Evolutionary conservation across 2,113 vertebrate genomes (phyloP), one percentile per base, ranked within the genome.

Genomic region (Pterocles gutturalis): DNA sequence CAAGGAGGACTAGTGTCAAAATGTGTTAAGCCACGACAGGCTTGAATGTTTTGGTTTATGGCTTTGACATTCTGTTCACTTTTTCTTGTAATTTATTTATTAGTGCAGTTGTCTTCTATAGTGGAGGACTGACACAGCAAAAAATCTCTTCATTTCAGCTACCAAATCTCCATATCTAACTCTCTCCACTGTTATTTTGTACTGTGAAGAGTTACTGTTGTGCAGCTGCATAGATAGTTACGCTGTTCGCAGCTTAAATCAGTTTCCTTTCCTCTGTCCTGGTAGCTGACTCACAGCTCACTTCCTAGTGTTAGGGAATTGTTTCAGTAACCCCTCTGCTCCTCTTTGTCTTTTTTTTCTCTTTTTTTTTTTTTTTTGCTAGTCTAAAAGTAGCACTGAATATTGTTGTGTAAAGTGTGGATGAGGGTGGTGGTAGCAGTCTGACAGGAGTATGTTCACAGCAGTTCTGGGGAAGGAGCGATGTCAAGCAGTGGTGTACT

Each of bases 81-180:
- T 92, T 81, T 72, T 61, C 25, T 7, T 72, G 66, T 48, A 51
- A 57, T 57, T 34, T 85, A 41, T 67, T 70, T 29, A 31, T 38
- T 22, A 17, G 28, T 24, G 15, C 49, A 9, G 31, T 60, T 85
- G 49, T 48, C n/a, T 80, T 48, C 21, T 29, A 0, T 55, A 55
- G 62, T 38, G 69, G 61, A 72, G 41, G 81, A n/a, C 66, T 89
- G 77, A 64, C 36, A 24, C 66, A 48, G 73, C 61, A 82, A 15
- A 49, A 13, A 10, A 4, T 4, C 28, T 43, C 20, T 48, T 33
- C 1, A 2, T 60, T 69, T 48, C 34, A 11, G 8, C 54, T 62
- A 1, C 1, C 25, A 12, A 13, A 17, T 28, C 17, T 66, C 25
- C 2, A 1, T 6, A 3, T 21, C 49, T 55, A 34, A 17, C 45